A percentile compares a stretch with the other conserved stretches of the same genome.
Evolutionary conservation across 2,888 invertebrate species (phyloP).

Genomic region (Dicycla oo): DNA sequence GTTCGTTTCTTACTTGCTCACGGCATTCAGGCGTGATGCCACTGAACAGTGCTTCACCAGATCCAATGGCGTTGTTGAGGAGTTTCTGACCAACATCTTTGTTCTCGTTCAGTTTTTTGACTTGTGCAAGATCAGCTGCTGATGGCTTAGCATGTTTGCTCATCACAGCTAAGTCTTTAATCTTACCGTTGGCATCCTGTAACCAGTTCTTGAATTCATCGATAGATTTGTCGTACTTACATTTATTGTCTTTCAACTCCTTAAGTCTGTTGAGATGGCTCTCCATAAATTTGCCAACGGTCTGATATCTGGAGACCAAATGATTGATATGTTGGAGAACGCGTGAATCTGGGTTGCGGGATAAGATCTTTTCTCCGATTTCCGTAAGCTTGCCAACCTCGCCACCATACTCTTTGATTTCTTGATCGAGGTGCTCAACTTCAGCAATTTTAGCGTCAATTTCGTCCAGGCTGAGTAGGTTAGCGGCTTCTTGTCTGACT

Average conservation of each 20-base stretch:
- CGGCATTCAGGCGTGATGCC: constrained; percentile 96
- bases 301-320: constrained; percentile 93
- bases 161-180: constrained; percentile 93
- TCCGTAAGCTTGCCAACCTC: constrained; percentile 92
- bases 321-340: constrained; percentile 95
- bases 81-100: constrained; percentile 95
- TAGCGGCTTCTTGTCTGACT: constrained; percentile 93
- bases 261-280: constrained; percentile 93
- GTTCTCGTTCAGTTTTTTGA: constrained; percentile 93
- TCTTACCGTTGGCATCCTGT: constrained; percentile 93
- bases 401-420: constrained; percentile 91
- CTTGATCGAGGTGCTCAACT: constrained; percentile 91
- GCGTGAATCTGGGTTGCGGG: constrained; percentile 95
- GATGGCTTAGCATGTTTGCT: constrained; percentile 94
- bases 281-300: constrained; percentile 93
- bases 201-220: constrained; percentile 95
- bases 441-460: constrained; percentile 93
- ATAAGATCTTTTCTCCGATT: constrained; percentile 93
- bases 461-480: constrained; percentile 92
- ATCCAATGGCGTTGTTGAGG: constrained; percentile 95
- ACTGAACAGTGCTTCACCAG: constrained; percentile 96
- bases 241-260: constrained; percentile 93
- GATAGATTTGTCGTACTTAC: constrained; percentile 92
- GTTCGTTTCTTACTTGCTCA: constrained; percentile 95
- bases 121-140: constrained; percentile 93